Percentiles rank a stretch among this genome's conserved stretches.
Evolutionary conservation across 1,140 invertebrate species (phyloP).

Genomic region (Liolophura sinensis): DNA sequence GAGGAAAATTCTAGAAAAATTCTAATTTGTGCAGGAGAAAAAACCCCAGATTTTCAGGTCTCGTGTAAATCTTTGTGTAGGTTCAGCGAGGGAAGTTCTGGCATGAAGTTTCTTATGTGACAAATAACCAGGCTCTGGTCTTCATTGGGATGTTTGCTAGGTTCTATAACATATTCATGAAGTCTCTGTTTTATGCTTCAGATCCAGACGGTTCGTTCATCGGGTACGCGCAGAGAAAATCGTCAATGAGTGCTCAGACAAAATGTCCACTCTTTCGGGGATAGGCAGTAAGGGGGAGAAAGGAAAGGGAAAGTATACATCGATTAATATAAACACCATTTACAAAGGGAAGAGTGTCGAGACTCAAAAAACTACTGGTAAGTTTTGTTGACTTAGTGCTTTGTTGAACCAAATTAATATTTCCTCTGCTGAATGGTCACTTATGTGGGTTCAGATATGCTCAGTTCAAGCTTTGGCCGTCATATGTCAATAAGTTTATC

Average conservation of each 20-base stretch:
- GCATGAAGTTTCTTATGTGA: too few species aligned
- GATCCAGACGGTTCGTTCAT: conserved; percentile 67
- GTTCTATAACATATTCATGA: too few species aligned
- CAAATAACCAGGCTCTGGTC: neutral
- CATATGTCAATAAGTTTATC: too few species aligned
- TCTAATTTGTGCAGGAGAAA: too few species aligned
- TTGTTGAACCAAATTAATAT: conserved; percentile 1
- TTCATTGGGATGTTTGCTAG: neutral
- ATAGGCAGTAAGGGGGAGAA: conserved; percentile 85
- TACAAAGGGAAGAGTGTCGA: conserved; percentile 76
- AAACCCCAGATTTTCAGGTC: too few species aligned
- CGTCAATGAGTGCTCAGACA: conserved; percentile 78
- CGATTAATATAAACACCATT: conserved; percentile 96
- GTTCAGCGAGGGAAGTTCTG: neutral
- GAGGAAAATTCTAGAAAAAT: too few species aligned
- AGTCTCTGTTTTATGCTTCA: conserved; percentile 49
- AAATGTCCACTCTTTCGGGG: conserved; percentile 86
- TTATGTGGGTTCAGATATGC: neutral
- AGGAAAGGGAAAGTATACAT: conserved; percentile 92
- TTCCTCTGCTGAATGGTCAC: conserved; percentile 4
- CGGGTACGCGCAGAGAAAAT: conserved; percentile 47
- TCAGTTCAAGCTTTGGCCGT: too few species aligned
- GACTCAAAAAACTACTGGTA: conserved; percentile 61
- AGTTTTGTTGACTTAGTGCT: too few species aligned
- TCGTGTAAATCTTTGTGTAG: neutral